phyloP scores from a whole-genome alignment of 2,113 vertebrate species.

The Cyphomyrus plagiostoma region DNA sequence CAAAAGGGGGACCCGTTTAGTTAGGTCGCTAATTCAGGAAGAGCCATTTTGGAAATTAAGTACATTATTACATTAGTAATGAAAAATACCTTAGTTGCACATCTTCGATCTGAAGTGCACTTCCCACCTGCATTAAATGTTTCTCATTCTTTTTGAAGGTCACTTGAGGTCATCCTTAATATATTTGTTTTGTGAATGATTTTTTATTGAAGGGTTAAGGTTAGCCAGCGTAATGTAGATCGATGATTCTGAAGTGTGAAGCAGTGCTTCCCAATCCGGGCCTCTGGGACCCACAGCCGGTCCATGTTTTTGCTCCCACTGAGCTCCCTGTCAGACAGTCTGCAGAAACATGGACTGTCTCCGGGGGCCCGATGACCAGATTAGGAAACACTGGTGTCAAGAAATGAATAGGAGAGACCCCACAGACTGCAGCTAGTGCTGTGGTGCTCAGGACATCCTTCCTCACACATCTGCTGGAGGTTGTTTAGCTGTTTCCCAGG shows the following conservation, averaged over 20 bases:
- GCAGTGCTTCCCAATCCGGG: neutral
- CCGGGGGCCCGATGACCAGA: neutral
- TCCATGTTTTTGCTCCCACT: neutral
- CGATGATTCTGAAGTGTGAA: neutral
- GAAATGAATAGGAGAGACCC: neutral
- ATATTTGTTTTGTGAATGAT: neutral
- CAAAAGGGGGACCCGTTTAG: neutral
- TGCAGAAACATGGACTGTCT: neutral
- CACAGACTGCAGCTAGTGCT: neutral
- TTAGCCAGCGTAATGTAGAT: neutral
- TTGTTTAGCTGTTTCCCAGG: slow-evolving; percentile 35
- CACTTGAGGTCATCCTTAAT: too few species aligned
- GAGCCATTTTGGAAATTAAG: neutral
- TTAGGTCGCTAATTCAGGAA: neutral
- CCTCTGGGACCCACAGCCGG: neutral
- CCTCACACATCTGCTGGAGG: slow-evolving; percentile 33
- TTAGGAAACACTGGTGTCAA: neutral
- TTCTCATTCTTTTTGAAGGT: too few species aligned
- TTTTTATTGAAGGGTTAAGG: neutral
- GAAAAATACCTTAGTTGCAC: neutral
- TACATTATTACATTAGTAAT: neutral
- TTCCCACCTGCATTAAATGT: too few species aligned
- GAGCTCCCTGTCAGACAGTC: neutral
- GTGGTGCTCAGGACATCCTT: neutral
- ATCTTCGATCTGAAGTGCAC: too few species aligned